Conservation (phyloP, 2,113 vertebrate genomes). For the Meriones unguiculatus region DNA sequence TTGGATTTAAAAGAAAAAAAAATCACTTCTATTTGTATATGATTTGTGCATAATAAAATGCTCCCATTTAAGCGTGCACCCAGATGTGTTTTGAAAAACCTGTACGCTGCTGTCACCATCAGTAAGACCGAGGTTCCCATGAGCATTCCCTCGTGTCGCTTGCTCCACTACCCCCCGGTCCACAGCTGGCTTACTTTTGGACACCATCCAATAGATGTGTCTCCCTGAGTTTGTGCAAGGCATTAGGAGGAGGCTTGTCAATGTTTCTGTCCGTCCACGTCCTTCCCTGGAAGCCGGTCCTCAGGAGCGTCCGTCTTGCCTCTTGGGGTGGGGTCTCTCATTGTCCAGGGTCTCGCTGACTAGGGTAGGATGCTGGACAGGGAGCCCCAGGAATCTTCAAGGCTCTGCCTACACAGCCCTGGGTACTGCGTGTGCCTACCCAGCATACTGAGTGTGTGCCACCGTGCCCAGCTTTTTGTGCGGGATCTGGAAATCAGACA, state of each 20-base stretch:
- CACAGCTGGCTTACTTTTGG: neutral
- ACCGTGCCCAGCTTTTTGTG: neutral
- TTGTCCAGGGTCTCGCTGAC: too few relatives aligned
- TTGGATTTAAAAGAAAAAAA: too few relatives aligned
- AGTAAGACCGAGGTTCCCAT: too few relatives aligned
- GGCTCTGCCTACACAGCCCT: neutral
- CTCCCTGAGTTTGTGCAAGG: neutral
- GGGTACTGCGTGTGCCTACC: neutral
- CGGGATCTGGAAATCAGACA: neutral
- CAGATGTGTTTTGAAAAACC: neutral
- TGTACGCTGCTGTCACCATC: neutral
- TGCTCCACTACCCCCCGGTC: neutral
- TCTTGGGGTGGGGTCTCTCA: neutral
- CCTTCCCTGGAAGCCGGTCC: neutral
- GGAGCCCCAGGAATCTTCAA: neutral
- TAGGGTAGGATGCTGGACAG: neutral
- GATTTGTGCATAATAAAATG: fast-evolving
- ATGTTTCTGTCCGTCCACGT: neutral
- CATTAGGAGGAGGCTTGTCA: neutral
- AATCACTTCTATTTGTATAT: neutral
- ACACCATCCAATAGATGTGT: fast-evolving
- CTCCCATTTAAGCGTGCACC: too few relatives aligned
- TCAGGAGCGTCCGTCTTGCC: neutral
- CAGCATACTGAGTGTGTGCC: too few relatives aligned
- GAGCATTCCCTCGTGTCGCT: neutral